Evolutionary conservation across 2,797 vertebrate genomes (phyloP).

Genomic region (Tokudaia tokunoshimensis): DNA sequence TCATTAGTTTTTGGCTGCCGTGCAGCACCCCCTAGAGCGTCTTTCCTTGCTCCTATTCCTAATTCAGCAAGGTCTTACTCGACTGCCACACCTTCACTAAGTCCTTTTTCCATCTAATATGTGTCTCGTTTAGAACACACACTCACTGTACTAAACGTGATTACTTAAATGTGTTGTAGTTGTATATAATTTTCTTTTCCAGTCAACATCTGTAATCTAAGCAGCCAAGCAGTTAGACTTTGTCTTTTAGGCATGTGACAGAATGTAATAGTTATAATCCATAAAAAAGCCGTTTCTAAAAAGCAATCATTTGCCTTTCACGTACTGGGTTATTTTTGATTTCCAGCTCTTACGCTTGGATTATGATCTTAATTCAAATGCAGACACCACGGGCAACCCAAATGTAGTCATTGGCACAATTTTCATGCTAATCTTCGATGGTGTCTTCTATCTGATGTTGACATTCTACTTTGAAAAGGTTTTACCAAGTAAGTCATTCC

Average conservation of each 20-base stretch:
- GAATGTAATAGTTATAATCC: not conserved
- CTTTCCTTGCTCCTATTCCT: not conserved
- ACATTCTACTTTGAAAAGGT: conserved; percentile 40
- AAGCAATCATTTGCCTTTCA: not conserved
- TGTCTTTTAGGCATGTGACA: not conserved
- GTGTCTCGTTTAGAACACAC: not conserved
- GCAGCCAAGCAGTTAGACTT: not conserved
- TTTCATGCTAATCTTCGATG: conserved; percentile 10
- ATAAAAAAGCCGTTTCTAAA: not conserved
- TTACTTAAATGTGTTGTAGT: not conserved
- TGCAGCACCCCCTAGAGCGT: not conserved
- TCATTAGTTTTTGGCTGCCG: no score
- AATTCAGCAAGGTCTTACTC: not conserved
- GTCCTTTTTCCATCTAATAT: no score
- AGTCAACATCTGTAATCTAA: not conserved
- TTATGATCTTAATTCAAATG: conserved; percentile 9
- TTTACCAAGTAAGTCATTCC: conserved; percentile 16
- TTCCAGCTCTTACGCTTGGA: conserved; percentile 24
- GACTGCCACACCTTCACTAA: not conserved
- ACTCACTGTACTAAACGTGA: not conserved
- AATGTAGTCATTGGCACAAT: not conserved
- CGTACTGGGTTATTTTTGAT: not conserved
- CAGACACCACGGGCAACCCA: not conserved
- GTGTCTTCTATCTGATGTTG: not conserved
- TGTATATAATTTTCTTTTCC: not conserved